Percentiles rank a stretch among this genome's conserved stretches.
These are phyloP conservation scores for Tachysurus fulvidraco DNA, from an alignment of 2,113 vertebrate genomes.

Conservation along the genomic window DNA sequence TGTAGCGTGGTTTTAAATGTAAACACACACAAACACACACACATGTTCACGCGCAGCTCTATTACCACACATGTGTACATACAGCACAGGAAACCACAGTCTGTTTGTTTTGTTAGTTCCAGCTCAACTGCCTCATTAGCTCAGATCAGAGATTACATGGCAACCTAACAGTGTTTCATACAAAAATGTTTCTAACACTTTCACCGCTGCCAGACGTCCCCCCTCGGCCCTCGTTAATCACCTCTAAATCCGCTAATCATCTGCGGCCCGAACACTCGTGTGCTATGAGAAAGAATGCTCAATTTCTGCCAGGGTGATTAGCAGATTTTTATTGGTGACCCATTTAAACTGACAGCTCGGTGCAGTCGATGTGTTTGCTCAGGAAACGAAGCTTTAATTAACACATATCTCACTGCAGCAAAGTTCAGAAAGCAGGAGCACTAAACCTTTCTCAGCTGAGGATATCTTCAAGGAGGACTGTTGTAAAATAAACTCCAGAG, in stretches of 20 bases:
- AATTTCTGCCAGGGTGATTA: slow-evolving; percentile 38
- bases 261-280: slow-evolving; percentile 9
- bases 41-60: slow-evolving; percentile 3
- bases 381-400: slow-evolving; percentile 36
- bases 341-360: slow-evolving; percentile 20
- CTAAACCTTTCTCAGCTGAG: not conserved
- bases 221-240: slow-evolving; percentile 23
- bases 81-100: slow-evolving; percentile 45
- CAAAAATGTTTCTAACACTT: slow-evolving; percentile 18
- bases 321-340: slow-evolving; percentile 36
- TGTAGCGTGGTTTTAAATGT: slow-evolving; percentile 20
- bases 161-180: slow-evolving; percentile 28
- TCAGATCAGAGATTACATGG: slow-evolving; percentile 46
- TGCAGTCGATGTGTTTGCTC: slow-evolving; percentile 28
- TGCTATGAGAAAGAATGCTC: slow-evolving; percentile 5
- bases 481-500: no score
- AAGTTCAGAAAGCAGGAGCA: not conserved
- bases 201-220: not conserved
- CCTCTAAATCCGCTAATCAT: slow-evolving; percentile 34
- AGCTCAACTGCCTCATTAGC: slow-evolving; percentile 49
- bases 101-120: slow-evolving; percentile 54
- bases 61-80: slow-evolving; percentile 41
- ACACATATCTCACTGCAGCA: not conserved
- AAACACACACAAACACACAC: slow-evolving; percentile 22
- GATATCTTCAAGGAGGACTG: not conserved